phyloP scores from a whole-genome alignment of 2,797 vertebrate species.

The Falco naumanni region DNA sequence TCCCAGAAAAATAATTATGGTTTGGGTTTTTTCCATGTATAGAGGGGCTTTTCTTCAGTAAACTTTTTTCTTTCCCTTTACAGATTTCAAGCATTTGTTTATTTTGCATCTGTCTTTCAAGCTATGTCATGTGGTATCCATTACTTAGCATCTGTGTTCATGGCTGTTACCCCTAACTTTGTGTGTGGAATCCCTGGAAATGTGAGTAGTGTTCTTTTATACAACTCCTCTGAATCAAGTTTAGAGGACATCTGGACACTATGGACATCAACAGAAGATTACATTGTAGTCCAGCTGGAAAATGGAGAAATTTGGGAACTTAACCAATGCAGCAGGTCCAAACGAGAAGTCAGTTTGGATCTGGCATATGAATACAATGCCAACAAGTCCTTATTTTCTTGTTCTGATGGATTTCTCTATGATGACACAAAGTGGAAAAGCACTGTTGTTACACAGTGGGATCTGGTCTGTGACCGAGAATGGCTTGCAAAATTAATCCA shows the following conservation, averaged over 20 bases:
- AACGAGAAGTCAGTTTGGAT: conserved; percentile 63
- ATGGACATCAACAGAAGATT: conserved; percentile 75
- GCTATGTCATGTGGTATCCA: conserved; percentile 91
- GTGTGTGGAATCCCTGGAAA: conserved; percentile 83
- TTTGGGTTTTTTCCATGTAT: not conserved
- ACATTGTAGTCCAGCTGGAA: conserved; percentile 81
- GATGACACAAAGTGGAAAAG: conserved; percentile 84
- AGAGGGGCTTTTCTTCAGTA: not conserved
- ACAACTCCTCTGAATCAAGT: conserved; percentile 78
- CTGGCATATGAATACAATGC: conserved; percentile 81
- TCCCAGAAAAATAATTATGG: not conserved
- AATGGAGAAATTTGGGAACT: conserved; percentile 91
- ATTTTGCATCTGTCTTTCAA: conserved; percentile 91
- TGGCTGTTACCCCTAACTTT: conserved; percentile 88
- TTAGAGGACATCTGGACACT: conserved; percentile 82
- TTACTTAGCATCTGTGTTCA: conserved; percentile 92
- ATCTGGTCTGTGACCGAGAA: conserved; percentile 90
- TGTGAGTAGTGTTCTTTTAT: conserved; percentile 81
- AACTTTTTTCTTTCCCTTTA: conserved; percentile 26
- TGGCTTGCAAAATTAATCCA: conserved; percentile 91
- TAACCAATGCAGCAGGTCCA: conserved; percentile 80
- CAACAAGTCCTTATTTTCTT: conserved; percentile 80
- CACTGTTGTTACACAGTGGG: conserved; percentile 90
- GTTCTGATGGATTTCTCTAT: conserved; percentile 82
- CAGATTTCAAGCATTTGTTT: conserved; percentile 92